Conservation (phyloP, 2,113 vertebrate species). For the Cololabis saira region DNA sequence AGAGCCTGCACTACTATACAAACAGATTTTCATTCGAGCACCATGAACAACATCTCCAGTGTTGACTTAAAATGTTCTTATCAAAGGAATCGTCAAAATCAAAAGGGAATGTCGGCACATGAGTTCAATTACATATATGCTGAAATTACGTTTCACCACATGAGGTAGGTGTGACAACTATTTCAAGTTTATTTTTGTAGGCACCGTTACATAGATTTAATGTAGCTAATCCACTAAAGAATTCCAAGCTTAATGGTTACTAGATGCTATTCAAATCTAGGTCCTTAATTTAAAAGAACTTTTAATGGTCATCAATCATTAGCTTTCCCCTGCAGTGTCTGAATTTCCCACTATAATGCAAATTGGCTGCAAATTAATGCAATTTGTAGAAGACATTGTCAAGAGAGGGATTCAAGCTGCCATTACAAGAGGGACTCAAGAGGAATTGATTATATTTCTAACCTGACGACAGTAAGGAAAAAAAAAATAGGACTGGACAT, state of each 20-base stretch:
- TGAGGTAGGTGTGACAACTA: not conserved
- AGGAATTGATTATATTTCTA: not conserved
- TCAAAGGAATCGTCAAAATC: not conserved
- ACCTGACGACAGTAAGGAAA: not conserved
- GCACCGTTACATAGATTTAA: too few species aligned
- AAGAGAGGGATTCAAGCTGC: not conserved
- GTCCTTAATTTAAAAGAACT: not conserved
- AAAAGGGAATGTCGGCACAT: not conserved
- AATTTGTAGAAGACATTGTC: not conserved
- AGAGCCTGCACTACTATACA: not conserved
- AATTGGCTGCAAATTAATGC: slow-evolving; percentile 10
- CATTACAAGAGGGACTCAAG: not conserved
- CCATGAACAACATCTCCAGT: not conserved
- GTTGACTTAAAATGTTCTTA: not conserved
- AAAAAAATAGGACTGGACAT: not conserved
- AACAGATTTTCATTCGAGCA: not conserved
- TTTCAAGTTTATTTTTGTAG: not conserved
- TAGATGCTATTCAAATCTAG: not conserved
- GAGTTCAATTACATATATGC: too few species aligned
- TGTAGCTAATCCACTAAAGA: too few species aligned
- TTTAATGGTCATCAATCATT: slow-evolving; percentile 7
- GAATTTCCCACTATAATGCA: slow-evolving; percentile 5
- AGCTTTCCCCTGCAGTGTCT: slow-evolving; percentile 1
- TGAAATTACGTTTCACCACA: not conserved
- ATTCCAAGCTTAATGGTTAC: too few species aligned